Base-by-base conservation (phyloP, 92 coral and sea anemone species). In the Parazoanthus darwini region DNA sequence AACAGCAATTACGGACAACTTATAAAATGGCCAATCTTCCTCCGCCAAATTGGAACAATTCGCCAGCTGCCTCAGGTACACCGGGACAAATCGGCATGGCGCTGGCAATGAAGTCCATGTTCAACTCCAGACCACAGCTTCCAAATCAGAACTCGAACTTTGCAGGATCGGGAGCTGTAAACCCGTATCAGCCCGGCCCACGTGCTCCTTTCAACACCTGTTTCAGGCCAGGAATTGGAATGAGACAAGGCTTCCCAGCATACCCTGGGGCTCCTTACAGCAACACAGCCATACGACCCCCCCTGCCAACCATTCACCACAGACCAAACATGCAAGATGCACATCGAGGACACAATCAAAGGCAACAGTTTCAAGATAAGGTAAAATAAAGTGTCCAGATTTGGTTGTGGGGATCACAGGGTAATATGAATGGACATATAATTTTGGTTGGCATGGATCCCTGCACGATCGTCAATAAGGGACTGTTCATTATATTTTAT, bases 21-120 rank as follows among this genome's bases (percentile, higher is more conserved):
- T 77, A 25, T 22, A 20, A 83, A 42, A 94, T 94, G 98, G 82
- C 92, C 54, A 93, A 92, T 65, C 78, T 93, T 15, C 98, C 98
- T 0, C 93, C 88, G n/a, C 96, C 94, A 58, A 93, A 88, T 85
- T 93, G 93, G 89, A 91, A 65, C 85, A 83, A 38, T 8, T 80
- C 90, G 11, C 25, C 86, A 4, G 86, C 67, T 38, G 26, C 48
- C 22, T 38, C 77, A 8, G 66, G 36, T 2, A 84, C 87, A 2
- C 87, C 87, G 43, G 87, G 79, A 4, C 87, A 84, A 50, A 46
- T 84, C 15, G 87, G 87, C 20, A 84, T 84, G 87, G 78, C 87
- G 4, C 29, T 84, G 42, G 87, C 87, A 7, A 84, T 84, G 87
- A 44, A 84, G 2, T 48, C 79, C 11, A 46, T 84, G 65, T 84